Evolutionary conservation across 2,888 invertebrate genomes (phyloP).

Genomic region (Epicampocera succincta): DNA sequence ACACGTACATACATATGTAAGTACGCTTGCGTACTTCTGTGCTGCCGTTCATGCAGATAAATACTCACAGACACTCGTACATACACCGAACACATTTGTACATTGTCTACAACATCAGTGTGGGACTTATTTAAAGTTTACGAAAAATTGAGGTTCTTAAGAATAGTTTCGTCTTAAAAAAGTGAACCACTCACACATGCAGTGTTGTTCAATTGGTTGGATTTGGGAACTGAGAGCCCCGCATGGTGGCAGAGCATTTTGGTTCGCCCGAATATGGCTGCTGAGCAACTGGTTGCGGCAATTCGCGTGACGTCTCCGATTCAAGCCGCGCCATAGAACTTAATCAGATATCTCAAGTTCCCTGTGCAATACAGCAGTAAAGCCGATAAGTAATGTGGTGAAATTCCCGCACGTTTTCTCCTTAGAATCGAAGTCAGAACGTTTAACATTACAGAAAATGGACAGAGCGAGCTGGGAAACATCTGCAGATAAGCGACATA

Average conservation of each 20-base stretch:
- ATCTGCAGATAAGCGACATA: too few relatives aligned
- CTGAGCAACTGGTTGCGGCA: too few relatives aligned
- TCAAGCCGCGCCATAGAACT: too few relatives aligned
- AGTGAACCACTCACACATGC: constrained; percentile 38
- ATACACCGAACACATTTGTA: constrained; percentile 30
- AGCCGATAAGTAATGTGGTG: too few relatives aligned
- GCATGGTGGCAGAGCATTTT: constrained; percentile 18
- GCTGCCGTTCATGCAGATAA: constrained; percentile 6
- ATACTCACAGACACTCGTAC: not conserved
- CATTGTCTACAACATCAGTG: constrained; percentile 48
- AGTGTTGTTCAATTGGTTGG: constrained; percentile 48
- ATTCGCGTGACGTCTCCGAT: too few relatives aligned
- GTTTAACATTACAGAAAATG: too few relatives aligned
- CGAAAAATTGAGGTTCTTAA: constrained; percentile 49
- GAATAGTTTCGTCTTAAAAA: constrained; percentile 43
- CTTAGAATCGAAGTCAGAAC: too few relatives aligned
- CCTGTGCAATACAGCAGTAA: too few relatives aligned
- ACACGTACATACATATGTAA: not conserved
- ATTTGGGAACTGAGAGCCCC: not conserved
- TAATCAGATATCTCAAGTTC: too few relatives aligned
- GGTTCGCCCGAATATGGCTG: too few relatives aligned
- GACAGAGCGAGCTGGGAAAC: too few relatives aligned
- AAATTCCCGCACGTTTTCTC: too few relatives aligned
- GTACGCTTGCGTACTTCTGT: not conserved
- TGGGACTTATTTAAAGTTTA: constrained; percentile 59